A percentile compares a stretch with the other conserved stretches of the same genome.
Conservation (phyloP, 2,888 invertebrate genomes). For the Tachystola acroxantha region DNA sequence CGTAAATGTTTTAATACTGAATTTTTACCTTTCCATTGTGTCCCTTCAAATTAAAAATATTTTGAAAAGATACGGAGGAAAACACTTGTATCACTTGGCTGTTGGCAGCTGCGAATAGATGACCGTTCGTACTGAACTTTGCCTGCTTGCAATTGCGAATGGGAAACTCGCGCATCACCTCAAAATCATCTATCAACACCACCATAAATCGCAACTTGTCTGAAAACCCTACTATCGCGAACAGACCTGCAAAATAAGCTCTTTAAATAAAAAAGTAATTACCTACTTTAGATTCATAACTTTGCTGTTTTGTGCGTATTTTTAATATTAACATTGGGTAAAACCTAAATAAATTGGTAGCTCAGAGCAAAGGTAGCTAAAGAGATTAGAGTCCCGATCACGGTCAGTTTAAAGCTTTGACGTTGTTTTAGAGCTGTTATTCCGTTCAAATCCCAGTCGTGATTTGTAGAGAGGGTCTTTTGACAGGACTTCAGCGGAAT, state of each 20-base stretch:
- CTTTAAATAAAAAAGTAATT: not conserved
- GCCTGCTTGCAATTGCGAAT: constrained; percentile 87
- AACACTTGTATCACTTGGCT: constrained; percentile 92
- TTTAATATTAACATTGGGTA: too few species aligned
- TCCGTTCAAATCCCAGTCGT: too few species aligned
- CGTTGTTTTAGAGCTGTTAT: too few species aligned
- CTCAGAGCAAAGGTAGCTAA: too few species aligned
- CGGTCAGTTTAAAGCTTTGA: too few species aligned
- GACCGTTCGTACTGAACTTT: constrained; percentile 91
- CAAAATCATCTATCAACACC: constrained; percentile 91
- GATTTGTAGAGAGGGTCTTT: too few species aligned
- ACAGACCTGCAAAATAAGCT: constrained; percentile 80
- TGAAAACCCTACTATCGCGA: constrained; percentile 92
- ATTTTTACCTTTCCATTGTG: constrained; percentile 88
- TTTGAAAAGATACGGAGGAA: constrained; percentile 88
- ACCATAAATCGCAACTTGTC: constrained; percentile 94
- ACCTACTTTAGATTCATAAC: not conserved
- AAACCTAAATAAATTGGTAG: too few species aligned
- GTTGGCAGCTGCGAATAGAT: constrained; percentile 93
- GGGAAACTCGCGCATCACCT: constrained; percentile 83
- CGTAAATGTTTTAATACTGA: too few species aligned
- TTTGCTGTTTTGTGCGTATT: too few species aligned
- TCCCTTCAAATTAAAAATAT: constrained; percentile 86
- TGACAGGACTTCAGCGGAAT: too few species aligned
- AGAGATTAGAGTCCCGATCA: too few species aligned